These are phyloP conservation scores for Chauna torquata DNA, from an alignment of 2,113 vertebrate species.

Conservation along the genomic window DNA sequence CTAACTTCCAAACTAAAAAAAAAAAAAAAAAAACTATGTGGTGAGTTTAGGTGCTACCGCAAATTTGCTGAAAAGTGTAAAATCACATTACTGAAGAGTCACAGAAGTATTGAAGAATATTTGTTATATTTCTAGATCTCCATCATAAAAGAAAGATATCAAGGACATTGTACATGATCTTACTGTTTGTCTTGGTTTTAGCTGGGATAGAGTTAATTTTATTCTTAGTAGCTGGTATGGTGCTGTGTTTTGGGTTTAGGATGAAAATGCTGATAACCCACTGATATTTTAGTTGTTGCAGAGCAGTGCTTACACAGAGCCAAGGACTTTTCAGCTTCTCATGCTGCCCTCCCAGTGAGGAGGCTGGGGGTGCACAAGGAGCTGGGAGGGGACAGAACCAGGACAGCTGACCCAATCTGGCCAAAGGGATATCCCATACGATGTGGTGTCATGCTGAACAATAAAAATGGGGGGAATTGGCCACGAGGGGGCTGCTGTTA, in stretches of 20 bases:
- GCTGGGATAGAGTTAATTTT: not conserved
- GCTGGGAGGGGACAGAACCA: too few relatives aligned
- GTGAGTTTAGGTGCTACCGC: not conserved
- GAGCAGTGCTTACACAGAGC: too few relatives aligned
- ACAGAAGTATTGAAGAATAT: not conserved
- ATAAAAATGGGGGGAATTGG: too few relatives aligned
- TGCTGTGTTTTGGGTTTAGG: not conserved
- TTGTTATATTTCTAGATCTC: not conserved
- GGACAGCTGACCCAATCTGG: too few relatives aligned
- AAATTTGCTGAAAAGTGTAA: not conserved
- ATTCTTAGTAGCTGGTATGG: not conserved
- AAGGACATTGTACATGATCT: not conserved
- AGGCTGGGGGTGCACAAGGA: too few relatives aligned
- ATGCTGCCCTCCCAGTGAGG: too few relatives aligned
- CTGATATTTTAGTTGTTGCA: too few relatives aligned
- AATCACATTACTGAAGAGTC: not conserved
- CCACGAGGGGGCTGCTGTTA: too few relatives aligned
- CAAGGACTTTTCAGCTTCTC: too few relatives aligned
- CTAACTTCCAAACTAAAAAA: not conserved
- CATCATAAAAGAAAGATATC: not conserved
- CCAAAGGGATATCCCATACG: too few relatives aligned
- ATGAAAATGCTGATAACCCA: too few relatives aligned
- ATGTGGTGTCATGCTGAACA: too few relatives aligned
- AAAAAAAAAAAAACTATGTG: not conserved
- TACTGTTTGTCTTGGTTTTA: not conserved